Evolutionary conservation across 2,888 invertebrate species (phyloP), one percentile per base, ranked within the genome.

Genomic region (Oithona nana): DNA sequence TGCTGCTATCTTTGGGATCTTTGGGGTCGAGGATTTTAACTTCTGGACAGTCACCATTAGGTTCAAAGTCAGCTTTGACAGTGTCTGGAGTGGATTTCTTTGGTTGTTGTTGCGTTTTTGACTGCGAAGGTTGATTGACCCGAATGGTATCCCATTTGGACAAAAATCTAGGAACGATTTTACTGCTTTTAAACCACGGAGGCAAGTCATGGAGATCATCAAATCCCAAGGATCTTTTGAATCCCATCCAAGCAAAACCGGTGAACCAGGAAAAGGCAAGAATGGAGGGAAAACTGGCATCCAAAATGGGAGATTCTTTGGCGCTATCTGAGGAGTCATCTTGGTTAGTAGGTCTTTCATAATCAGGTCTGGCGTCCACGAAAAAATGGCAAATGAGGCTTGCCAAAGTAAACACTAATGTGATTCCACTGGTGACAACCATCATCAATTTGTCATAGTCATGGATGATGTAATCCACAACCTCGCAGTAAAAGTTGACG

Each of bases 231-330:
- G 26, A 30, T 56, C 56, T 20, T 39, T 62, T 62, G 56, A 11
- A 62, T 20, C 62, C 62, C 4, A 28, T 22, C 62, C 62, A 62
- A 22, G 39, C 54, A 16, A 62, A 29, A 16, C 56, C 39, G 26
- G 59, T 54, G 24, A 62, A 56, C 62, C 62, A 62, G 16, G 52
- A 29, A 39, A 62, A 62, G 20, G 55, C 16, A 8, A 62, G 24
- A 6, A 28, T 20, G 1, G 62, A 62, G 28, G 62, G 62, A 31
- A 62, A 62, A 6, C 56, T 54, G 22, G 62, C 52, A 3, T 30
- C 1, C 13, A 56, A 11, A 8, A 3, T 16, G 13, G 62, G 55
- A 22, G 16, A 26, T 13, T 26, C 28, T n/a, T 58, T 31, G 24
- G 22, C n/a, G 22, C n/a, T 22, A 26, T 48, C 50, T 22, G 8